phyloP scores from a whole-genome alignment of 2,888 invertebrate genomes.

The Dromius quadrimaculatus region DNA sequence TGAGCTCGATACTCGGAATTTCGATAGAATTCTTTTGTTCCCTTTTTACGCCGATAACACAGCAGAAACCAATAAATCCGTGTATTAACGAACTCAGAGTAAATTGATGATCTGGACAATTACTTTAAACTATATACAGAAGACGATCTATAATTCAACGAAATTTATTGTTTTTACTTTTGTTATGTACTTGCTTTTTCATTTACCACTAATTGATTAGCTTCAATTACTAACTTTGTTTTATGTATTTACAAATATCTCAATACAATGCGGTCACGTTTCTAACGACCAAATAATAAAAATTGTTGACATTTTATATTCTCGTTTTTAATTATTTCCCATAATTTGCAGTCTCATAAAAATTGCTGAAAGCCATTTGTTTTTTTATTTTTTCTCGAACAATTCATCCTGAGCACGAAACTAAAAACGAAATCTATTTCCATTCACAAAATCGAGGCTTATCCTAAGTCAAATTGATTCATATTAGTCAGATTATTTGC shows the following conservation, averaged over 20 bases:
- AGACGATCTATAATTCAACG: conserved; percentile 34
- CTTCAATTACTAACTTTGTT: neutral
- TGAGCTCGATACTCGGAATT: conserved; percentile 31
- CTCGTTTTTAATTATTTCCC: too few species aligned
- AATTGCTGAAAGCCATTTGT: too few species aligned
- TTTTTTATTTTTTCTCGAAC: too few species aligned
- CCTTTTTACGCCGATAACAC: conserved; percentile 22
- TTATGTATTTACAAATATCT: conserved; percentile 3
- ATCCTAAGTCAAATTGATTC: too few species aligned
- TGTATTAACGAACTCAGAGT: conserved; percentile 35
- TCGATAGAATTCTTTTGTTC: conserved; percentile 37
- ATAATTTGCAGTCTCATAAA: too few species aligned
- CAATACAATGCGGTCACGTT: too few species aligned
- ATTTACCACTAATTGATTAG: conserved; percentile 7
- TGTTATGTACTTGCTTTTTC: conserved; percentile 18
- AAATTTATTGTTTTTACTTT: conserved; percentile 36
- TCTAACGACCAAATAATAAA: too few species aligned
- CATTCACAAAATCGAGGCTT: too few species aligned
- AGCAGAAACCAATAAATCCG: conserved; percentile 35
- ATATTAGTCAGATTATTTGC: too few species aligned
- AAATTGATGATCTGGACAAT: conserved; percentile 34
- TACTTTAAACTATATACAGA: conserved; percentile 43
- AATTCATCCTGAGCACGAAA: too few species aligned
- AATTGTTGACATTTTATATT: too few species aligned
- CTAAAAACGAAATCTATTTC: too few species aligned